phyloP scores from a whole-genome alignment of 1,140 invertebrate species.

The Bacillus rossius region DNA sequence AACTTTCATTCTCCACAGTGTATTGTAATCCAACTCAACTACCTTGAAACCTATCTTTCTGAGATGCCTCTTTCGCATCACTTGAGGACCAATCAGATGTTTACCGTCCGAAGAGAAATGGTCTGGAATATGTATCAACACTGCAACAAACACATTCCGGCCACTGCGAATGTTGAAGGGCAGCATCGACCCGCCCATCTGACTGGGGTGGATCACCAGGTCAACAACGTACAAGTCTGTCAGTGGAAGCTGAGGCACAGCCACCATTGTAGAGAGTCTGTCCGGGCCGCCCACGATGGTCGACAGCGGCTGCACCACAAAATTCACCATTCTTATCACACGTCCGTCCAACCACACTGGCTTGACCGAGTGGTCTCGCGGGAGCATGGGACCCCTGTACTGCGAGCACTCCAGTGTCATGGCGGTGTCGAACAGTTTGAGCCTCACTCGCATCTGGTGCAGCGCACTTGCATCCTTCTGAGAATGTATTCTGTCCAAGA shows the following conservation, averaged over 20 bases:
- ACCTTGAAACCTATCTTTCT: constrained; percentile 56
- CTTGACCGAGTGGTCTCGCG: constrained; percentile 45
- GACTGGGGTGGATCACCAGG: constrained; percentile 50
- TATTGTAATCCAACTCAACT: constrained; percentile 51
- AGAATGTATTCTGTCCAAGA: constrained; percentile 52
- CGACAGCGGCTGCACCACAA: constrained; percentile 43
- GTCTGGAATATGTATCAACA: constrained; percentile 60
- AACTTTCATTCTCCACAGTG: constrained; percentile 43
- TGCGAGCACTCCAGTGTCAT: constrained; percentile 56
- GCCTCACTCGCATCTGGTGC: constrained; percentile 41
- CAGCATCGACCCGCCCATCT: constrained; percentile 36
- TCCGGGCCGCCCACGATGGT: constrained; percentile 16
- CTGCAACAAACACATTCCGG: constrained; percentile 44
- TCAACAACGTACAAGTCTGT: constrained; percentile 57
- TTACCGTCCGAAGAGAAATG: constrained; percentile 52
- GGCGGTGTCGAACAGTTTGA: constrained; percentile 57
- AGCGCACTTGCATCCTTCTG: constrained; percentile 30
- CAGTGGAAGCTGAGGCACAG: constrained; percentile 45
- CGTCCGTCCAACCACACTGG: constrained; percentile 47
- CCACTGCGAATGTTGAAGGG: constrained; percentile 40
- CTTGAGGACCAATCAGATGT: constrained; percentile 54
- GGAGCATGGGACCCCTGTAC: constrained; percentile 54
- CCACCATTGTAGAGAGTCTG: constrained; percentile 35
- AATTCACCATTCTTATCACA: constrained; percentile 47
- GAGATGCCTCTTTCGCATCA: constrained; percentile 55